Percentiles rank a stretch among this genome's conserved stretches.
phyloP scores from a whole-genome alignment of 2,888 invertebrate genomes.

The Panzeria rudis region DNA sequence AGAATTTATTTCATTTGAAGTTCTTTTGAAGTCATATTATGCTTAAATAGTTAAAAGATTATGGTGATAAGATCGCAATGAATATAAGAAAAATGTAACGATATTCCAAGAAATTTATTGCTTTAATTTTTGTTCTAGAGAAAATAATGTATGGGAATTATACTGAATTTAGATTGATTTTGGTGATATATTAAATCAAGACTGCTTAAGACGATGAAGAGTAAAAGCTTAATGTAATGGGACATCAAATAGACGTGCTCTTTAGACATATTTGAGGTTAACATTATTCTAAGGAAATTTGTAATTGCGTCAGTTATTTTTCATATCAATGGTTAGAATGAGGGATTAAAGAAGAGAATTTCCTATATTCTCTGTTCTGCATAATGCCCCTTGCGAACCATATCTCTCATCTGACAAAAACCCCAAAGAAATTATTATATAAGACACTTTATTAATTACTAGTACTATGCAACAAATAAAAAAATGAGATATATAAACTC shows the following conservation, averaged over 20 bases:
- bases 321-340: no score
- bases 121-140: not conserved
- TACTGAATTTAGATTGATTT: constrained; percentile 36
- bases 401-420: no score
- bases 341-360: not conserved
- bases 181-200: constrained; percentile 30
- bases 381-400: no score
- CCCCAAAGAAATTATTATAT: no score
- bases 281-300: not conserved
- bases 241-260: not conserved
- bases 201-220: not conserved
- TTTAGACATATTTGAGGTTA: not conserved
- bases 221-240: not conserved
- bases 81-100: constrained; percentile 19
- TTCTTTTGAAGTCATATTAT: constrained; percentile 69
- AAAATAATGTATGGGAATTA: constrained; percentile 34
- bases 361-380: no score
- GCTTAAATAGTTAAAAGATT: constrained; percentile 67
- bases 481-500: no score
- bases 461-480: no score
- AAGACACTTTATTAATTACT: no score
- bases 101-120: constrained; percentile 39
- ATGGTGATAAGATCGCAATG: constrained; percentile 49
- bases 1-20: constrained; percentile 63
- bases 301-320: no score